These are phyloP conservation scores for Anaspis maculata DNA, from an alignment of 2,888 invertebrate species.

Conservation along the genomic window DNA sequence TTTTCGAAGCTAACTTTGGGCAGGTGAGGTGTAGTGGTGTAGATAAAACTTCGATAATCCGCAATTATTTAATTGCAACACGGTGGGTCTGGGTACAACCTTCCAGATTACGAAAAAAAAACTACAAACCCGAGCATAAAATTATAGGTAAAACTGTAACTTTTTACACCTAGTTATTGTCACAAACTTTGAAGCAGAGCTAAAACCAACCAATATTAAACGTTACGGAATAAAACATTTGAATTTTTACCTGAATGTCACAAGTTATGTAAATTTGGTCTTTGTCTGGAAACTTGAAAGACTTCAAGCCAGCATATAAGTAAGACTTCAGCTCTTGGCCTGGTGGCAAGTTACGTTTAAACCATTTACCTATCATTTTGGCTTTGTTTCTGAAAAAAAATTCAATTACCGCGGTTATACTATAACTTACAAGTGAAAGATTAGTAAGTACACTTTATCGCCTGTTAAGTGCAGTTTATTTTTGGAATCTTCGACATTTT, in stretches of 20 bases:
- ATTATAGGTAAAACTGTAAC: too few relatives aligned
- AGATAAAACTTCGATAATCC: too few relatives aligned
- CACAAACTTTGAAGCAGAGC: constrained; percentile 17
- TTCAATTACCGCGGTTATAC: constrained; percentile 2
- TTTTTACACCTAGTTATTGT: too few relatives aligned
- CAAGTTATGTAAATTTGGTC: constrained; percentile 65
- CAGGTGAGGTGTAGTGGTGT: too few relatives aligned
- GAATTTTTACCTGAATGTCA: constrained; percentile 55
- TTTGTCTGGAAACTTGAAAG: constrained; percentile 67
- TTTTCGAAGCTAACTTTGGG: too few relatives aligned
- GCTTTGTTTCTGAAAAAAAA: constrained; percentile 45
- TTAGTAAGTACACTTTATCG: constrained; percentile 5
- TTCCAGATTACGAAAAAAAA: too few relatives aligned
- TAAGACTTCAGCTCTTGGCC: constrained; percentile 11
- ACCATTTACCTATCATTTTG: constrained; percentile 58
- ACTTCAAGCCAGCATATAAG: constrained; percentile 56
- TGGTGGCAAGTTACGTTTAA: constrained; percentile 42
- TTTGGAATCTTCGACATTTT: constrained; percentile 46
- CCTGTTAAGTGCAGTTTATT: constrained; percentile 17
- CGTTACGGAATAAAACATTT: neutral
- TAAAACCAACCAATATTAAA: constrained; percentile 8
- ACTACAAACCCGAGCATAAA: too few relatives aligned
- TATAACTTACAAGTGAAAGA: neutral
- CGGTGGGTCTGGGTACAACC: too few relatives aligned
- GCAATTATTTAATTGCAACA: too few relatives aligned